Conservation (phyloP, 2,113 vertebrate genomes). For the Crotophaga sulcirostris region DNA sequence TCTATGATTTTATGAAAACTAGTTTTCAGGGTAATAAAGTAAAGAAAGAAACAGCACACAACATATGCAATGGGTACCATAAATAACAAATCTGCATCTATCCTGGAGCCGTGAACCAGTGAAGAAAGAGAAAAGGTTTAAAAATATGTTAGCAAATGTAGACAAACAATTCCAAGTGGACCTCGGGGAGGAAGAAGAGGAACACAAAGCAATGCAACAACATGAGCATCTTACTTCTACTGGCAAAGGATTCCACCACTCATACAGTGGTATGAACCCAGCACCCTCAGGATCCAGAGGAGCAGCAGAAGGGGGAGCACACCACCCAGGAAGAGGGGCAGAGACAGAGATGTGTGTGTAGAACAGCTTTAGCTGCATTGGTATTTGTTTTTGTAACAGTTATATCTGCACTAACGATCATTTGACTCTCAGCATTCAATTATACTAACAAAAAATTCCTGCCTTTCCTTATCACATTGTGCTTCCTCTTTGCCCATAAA, state of each 20-base stretch:
- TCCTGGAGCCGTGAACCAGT: neutral
- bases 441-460: neutral
- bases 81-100: neutral
- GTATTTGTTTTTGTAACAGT: neutral
- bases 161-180: neutral
- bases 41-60: neutral
- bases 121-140: neutral
- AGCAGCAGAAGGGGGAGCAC: neutral
- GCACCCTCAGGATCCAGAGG: fast-evolving
- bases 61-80: neutral
- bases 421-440: neutral
- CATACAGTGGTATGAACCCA: fast-evolving
- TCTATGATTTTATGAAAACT: too few species aligned
- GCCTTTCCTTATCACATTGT: neutral
- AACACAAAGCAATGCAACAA: neutral
- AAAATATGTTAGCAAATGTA: neutral
- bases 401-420: neutral
- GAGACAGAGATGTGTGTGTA: neutral
- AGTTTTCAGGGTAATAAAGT: neutral
- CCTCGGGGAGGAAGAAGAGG: neutral
- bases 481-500: neutral
- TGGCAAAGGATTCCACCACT: neutral
- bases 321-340: neutral
- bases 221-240: neutral
- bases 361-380: neutral